Conservation (phyloP, 2,113 vertebrate genomes). For the Festucalex cinctus region DNA sequence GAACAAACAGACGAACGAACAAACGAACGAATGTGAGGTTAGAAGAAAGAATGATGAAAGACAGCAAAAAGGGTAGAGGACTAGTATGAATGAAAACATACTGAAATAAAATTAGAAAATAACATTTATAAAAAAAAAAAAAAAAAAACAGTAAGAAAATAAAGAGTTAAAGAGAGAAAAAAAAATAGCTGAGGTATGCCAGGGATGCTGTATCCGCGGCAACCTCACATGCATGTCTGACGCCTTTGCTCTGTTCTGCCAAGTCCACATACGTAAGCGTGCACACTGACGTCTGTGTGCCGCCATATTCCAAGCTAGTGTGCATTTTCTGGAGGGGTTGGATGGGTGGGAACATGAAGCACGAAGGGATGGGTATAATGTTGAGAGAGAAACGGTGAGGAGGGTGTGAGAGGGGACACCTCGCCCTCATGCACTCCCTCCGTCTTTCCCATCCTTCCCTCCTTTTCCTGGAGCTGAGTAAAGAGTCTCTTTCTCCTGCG, state of each 20-base stretch:
- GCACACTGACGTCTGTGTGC: constrained; percentile 50
- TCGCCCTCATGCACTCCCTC: constrained; percentile 45
- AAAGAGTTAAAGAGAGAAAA: constrained; percentile 45
- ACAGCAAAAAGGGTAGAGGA: constrained; percentile 33
- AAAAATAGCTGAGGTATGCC: constrained; percentile 55
- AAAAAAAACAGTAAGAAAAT: constrained; percentile 43
- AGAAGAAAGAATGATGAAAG: constrained; percentile 49
- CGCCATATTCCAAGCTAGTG: constrained; percentile 53
- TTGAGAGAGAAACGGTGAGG: constrained; percentile 28
- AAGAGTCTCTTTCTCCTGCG: constrained; percentile 67
- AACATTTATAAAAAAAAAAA: constrained; percentile 1
- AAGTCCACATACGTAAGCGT: constrained; percentile 65
- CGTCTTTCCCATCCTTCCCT: constrained; percentile 47
- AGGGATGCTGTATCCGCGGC: constrained; percentile 60
- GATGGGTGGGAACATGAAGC: background rate
- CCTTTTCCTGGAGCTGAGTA: constrained; percentile 53
- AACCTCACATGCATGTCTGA: constrained; percentile 76
- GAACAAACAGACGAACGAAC: constrained; percentile 33
- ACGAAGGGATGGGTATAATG: background rate
- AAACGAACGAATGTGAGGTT: constrained; percentile 14
- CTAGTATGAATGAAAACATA: constrained; percentile 66
- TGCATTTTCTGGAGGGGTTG: constrained; percentile 46
- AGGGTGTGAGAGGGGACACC: constrained; percentile 30
- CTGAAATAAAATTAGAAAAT: constrained; percentile 71
- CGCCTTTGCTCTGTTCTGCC: constrained; percentile 58